Percentiles rank a stretch among this genome's conserved stretches.
phyloP scores from a whole-genome alignment of 1,140 invertebrate species.

The Coboldia fuscipes region DNA sequence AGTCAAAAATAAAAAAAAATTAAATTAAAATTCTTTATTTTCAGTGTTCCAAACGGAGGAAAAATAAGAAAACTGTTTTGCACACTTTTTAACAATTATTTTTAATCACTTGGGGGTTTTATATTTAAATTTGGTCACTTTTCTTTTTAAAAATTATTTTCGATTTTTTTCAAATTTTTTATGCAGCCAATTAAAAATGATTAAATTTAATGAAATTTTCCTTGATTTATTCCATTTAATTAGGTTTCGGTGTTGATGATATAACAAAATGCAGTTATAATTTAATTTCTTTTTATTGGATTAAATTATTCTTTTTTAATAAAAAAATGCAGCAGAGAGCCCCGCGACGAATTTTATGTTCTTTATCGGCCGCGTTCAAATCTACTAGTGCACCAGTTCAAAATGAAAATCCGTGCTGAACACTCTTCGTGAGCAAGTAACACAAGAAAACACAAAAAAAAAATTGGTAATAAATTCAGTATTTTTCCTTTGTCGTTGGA shows the following conservation, averaged over 20 bases:
- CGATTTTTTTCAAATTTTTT: background rate
- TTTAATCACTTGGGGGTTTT: no score
- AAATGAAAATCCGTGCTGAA: background rate
- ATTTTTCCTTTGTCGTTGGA: no score
- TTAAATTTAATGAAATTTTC: background rate
- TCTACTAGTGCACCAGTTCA: conserved; percentile 5
- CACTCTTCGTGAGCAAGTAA: no score
- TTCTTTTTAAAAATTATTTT: background rate
- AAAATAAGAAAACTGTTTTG: background rate
- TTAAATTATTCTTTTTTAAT: no score
- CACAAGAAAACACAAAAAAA: no score
- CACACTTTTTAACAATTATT: background rate
- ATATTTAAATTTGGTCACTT: conserved; percentile 5
- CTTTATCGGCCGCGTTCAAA: conserved; percentile 5
- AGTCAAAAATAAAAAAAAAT: no score
- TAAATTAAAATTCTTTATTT: no score
- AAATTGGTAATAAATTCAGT: no score
- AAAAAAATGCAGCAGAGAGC: no score
- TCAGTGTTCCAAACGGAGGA: no score
- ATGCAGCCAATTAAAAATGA: background rate
- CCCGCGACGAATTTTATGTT: conserved; percentile 1
- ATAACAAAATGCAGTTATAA: no score
- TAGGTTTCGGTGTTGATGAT: background rate
- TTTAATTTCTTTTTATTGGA: no score
- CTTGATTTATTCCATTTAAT: background rate